Evolutionary conservation across 2,888 invertebrate species (phyloP), one percentile per base, ranked within the genome.

Genomic region (Meteorus cinctellus): DNA sequence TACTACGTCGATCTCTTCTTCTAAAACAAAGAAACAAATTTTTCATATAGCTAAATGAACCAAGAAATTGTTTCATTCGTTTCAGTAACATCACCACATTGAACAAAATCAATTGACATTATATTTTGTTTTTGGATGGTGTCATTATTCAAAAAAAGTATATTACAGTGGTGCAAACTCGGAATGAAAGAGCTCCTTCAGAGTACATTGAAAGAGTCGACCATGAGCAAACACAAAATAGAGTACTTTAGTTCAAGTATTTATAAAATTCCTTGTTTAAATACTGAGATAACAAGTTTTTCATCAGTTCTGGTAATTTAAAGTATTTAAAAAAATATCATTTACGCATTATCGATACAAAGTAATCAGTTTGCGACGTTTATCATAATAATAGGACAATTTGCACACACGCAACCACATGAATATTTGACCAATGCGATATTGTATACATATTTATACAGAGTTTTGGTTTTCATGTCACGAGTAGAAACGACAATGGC

Each of bases 1-100:
- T 72, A 95, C 96, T 72, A 96, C 96, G 88, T 96, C 96, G 86
- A 96, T 96, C 92, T 96, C 96, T 74, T 86, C 86, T 88, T 94
- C 95, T 94, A 92, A 79, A 93, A 93, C 91, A 92, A 66, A 74
- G 19, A 34, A 73, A 66, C 29, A 45, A 19, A 34, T 69, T 48
- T 68, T 27, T 31, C 55, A 55, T 55, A 55, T 55, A 55, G 55
- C 55, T 55, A 55, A 19, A 55, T 19, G 55, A 55, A 55, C 24
- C 24, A 24, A 48, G 4, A 48, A n/a, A 48, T n/a, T 19, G 8
- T 12, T 8, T 41, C 41, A 41, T 41, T 12, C 12, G 1, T 12
- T 8, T 41, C 2, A 41, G 2, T 41, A 5, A 8, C 48, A 16
- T 4, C 48, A 48, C 4, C n/a, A 48, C 16, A 48, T n/a, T 48